Evolutionary conservation across 2,888 invertebrate genomes (phyloP), one percentile per base, ranked within the genome.

Genomic region (Philereme transversata): DNA sequence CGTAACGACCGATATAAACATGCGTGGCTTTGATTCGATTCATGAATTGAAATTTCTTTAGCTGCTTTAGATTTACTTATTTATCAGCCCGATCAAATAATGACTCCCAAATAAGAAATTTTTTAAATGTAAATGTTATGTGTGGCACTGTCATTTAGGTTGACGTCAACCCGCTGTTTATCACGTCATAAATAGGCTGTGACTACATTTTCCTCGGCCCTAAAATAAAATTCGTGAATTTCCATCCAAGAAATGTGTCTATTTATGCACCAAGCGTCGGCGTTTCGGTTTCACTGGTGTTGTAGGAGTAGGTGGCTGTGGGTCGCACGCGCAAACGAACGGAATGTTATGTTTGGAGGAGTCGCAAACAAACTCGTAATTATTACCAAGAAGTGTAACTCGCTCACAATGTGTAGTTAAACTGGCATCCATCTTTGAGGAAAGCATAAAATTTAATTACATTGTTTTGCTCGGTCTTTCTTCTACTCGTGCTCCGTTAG

Each of bases 261-360:
- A 90, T 90, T 89, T 89, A 81, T 84, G 85, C 83, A 81, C 74
- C 76, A 73, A 72, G 83, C 87, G 87, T 87, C 80, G 86, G 84
- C 84, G 88, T 84, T 74, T 78, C 75, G 76, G 76, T 79, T 77
- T 67, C 64, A 63, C 82, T 78, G 73, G 73, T 76, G 77, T 76
- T 81, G 77, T 85, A 80, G 57, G n/a, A 47, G 47, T 84, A 82
- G 73, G 70, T 75, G 76, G 74, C 56, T 79, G 76, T 83, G 77
- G 84, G 87, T 84, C 83, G 86, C 83, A 82, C 82, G 81, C 81
- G 79, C 83, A 82, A 84, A 81, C 82, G 79, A 84, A 81, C 81
- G 83, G 83, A 85, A 83, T 87, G 85, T 88, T 88, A 62, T 88
- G 87, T 84, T 86, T 87, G 83, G 83, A 87, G 82, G 84, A 87